Conservation (phyloP, 2,797 vertebrate genomes). For the Siniperca obscura region DNA sequence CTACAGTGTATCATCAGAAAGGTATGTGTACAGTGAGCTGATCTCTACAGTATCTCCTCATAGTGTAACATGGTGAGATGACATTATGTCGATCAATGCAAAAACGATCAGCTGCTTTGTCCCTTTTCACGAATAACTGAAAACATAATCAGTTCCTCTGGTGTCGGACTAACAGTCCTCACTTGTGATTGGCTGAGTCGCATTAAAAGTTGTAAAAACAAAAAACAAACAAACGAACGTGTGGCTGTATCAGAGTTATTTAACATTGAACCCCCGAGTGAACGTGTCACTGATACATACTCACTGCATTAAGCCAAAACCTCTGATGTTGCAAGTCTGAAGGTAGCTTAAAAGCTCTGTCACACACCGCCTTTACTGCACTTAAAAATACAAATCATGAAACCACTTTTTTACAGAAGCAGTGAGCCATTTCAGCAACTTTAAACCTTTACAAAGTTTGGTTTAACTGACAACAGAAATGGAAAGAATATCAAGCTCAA, state of each 20-base stretch:
- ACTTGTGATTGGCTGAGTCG: slow-evolving; percentile 9
- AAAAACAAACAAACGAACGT: not conserved
- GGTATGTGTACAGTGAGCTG: slow-evolving; percentile 7
- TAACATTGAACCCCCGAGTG: not conserved
- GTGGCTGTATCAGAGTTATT: not conserved
- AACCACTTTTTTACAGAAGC: not conserved
- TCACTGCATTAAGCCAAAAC: slow-evolving; percentile 25
- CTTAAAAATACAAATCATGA: not conserved
- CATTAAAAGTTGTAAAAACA: not conserved
- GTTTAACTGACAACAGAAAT: not conserved
- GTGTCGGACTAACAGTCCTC: not conserved
- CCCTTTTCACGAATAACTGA: not conserved
- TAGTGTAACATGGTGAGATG: not conserved
- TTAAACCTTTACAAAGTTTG: not conserved
- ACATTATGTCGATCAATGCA: not conserved
- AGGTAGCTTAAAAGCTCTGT: not conserved
- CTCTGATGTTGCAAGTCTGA: not conserved
- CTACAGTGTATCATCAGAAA: slow-evolving; percentile 8
- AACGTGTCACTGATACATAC: not conserved
- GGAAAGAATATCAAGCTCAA: not conserved
- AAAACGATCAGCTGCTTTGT: not conserved
- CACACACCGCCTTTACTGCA: not conserved
- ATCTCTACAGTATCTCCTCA: slow-evolving; percentile 1
- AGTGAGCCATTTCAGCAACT: not conserved
- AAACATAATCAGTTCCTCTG: not conserved